phyloP scores from a whole-genome alignment of 2,113 vertebrate genomes.

The Plotosus lineatus region DNA sequence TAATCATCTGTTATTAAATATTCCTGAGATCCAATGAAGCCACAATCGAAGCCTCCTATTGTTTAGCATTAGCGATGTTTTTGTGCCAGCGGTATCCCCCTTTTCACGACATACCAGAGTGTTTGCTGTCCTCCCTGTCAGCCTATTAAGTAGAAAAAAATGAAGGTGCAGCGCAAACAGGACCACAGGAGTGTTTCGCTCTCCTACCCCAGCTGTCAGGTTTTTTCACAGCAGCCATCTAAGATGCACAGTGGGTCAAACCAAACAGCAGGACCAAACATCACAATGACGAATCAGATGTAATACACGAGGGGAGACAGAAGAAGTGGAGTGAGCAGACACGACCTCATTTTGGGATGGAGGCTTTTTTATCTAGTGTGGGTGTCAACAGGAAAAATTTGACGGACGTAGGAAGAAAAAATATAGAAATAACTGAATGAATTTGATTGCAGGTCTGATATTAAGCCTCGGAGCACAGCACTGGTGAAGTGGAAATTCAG shows the following conservation, averaged over 20 bases:
- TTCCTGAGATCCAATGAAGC: background rate
- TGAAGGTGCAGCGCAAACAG: constrained; percentile 30
- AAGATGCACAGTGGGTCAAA: constrained; percentile 24
- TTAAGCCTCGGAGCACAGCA: background rate
- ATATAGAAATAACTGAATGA: background rate
- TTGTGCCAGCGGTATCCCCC: background rate
- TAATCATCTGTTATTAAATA: background rate
- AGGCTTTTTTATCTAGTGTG: background rate
- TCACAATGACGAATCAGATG: constrained; percentile 8
- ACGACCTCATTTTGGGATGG: constrained; percentile 4
- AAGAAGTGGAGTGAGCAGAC: constrained; percentile 21
- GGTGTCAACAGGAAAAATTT: background rate
- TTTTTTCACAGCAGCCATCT: constrained; percentile 26
- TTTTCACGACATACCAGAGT: background rate
- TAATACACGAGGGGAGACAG: constrained; percentile 16
- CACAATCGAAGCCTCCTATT: background rate
- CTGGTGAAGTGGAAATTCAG: background rate
- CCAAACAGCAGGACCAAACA: background rate
- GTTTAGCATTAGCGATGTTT: background rate
- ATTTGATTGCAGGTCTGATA: background rate
- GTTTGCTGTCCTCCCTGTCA: constrained; percentile 3
- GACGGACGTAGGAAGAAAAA: background rate
- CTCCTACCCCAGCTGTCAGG: constrained; percentile 30
- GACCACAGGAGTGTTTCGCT: constrained; percentile 14
- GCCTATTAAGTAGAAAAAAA: constrained; percentile 7